Base-by-base conservation (phyloP, 1,140 invertebrate genomes). In the Cecropterus lyciades region DNA sequence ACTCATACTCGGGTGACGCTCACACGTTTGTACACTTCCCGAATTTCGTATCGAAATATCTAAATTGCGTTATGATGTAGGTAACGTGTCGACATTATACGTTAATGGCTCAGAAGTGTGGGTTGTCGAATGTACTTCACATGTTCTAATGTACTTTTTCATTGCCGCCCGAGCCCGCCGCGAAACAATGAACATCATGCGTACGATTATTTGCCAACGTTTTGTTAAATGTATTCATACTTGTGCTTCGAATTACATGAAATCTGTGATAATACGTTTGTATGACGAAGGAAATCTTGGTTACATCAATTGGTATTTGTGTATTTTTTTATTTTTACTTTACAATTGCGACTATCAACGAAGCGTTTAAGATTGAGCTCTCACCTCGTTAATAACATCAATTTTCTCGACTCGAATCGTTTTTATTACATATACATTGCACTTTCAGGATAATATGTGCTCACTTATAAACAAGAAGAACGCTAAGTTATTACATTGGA, bases 91-190 rank as follows among this genome's bases (percentile, higher is more conserved):
- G 63, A 65, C 63, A 56, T 17, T 33, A 40, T 30, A 55, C 63
- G 63, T 56, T 65, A 65, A 56, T 53, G 49, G 42, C 15, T 37
- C 10, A 9, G 40, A 55, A 48, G 24, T 13, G 16, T 46, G 63
- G 52, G 62, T 46, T 65, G 52, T 66, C 55, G 53, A 66, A 66
- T 13, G 52, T 48, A 66, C 33, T 49, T 65, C 33, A 15, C 30
- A 49, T 33, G 40, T 17, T 49, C 55, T 59, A 67, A 67, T 67
- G 65, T 67, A 42, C 65, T 51, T 67, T 67, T 67, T 59, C 42
- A 67, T 49, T 59, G 48, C 30, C 46, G 14, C 27, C 30, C 17
- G 45, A 51, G 27, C 48, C 17, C 15, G 33, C 15, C 11, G 16
- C 52, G 45, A 57, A 42, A 66, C 64, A 43, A 57, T 56, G 16